Evolutionary conservation across 1,140 invertebrate species (phyloP), one percentile per base, ranked within the genome.

Genomic region (Bombus confusus): DNA sequence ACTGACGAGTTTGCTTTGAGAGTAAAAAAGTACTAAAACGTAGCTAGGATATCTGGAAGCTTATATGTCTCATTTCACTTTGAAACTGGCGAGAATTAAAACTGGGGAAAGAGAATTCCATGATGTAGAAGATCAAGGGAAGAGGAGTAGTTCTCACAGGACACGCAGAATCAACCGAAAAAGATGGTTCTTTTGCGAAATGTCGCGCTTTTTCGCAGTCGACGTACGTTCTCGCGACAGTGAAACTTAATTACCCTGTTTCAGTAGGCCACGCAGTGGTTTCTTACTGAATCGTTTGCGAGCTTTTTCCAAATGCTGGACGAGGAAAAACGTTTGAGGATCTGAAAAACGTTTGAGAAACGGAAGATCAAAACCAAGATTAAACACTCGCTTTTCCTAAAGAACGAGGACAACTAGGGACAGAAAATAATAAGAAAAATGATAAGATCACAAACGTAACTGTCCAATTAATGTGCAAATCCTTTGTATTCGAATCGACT

Each of bases 201-300:
- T 18, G 62, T 18, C 6, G 18, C 64, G 4, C 57, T 43, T 64
- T 64, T 77, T 39, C 15, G 15, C 66, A 71, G 43, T 75, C 59
- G 8, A 76, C 77, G 41, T 34, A 89, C 66, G 59, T 88, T 86
- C 72, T n/a, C 22, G 34, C 72, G 66, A 64, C n/a, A n/a, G 28
- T 69, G 34, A 66, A 43, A 69, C 66, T 89, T 87, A 90, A 90
- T 90, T 89, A 89, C n/a, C 72, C 80, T 73, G 87, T 90, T 87
- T 81, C 84, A 28, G 39, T 43, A 66, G 75, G 18, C 37, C n/a
- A 79, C 75, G 59, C 73, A 86, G 68, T 37, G 77, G 72, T 62
- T 83, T 62, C 86, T 43, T 76, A 76, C 59, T 25, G 69, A 52
- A 62, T 31, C 74, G 72, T 43, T 52, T 41, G 39, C 13, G 39